These are phyloP conservation scores for Lepidocyrtinus sp. DNA, from an alignment of 2,888 invertebrate species.

Conservation along the genomic window DNA sequence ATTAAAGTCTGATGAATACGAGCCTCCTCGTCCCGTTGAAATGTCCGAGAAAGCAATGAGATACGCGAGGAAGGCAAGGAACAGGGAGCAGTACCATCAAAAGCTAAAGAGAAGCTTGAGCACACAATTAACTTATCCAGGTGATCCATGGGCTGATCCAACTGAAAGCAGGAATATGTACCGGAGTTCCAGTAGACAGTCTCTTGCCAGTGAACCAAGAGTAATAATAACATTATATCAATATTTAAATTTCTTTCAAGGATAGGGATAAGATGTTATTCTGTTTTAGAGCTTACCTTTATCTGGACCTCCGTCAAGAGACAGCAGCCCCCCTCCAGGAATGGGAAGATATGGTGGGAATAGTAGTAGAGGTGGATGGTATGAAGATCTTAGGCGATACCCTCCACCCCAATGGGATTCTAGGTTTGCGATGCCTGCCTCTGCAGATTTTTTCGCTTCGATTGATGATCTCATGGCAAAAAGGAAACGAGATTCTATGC, in stretches of 20 bases:
- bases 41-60: constrained; percentile 69
- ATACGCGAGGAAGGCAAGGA: constrained; percentile 60
- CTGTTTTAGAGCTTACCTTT: constrained; percentile 75
- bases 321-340: constrained; percentile 74
- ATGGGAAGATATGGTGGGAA: constrained; percentile 28
- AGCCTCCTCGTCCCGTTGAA: constrained; percentile 57
- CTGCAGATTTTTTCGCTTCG: constrained; percentile 65
- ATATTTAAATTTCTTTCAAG: constrained; percentile 31
- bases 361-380: constrained; percentile 70
- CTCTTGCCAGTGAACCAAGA: constrained; percentile 80
- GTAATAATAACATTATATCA: constrained; percentile 72
- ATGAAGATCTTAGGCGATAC: constrained; percentile 69
- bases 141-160: constrained; percentile 61
- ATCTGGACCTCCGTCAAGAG: constrained; percentile 73
- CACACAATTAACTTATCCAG: constrained; percentile 70
- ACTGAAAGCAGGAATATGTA: constrained; percentile 72
- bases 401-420: constrained; percentile 65
- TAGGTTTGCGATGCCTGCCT: constrained; percentile 51
- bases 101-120: constrained; percentile 72
- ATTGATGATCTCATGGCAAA: constrained; percentile 67
- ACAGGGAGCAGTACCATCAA: constrained; percentile 65
- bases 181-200: constrained; percentile 79
- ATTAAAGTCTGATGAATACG: constrained; percentile 56
- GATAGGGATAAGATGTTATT: constrained; percentile 28
- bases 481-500: constrained; percentile 61